Percentiles rank a stretch among this genome's conserved stretches.
phyloP scores from a whole-genome alignment of 1,140 invertebrate genomes.

The Pararge aegeria region DNA sequence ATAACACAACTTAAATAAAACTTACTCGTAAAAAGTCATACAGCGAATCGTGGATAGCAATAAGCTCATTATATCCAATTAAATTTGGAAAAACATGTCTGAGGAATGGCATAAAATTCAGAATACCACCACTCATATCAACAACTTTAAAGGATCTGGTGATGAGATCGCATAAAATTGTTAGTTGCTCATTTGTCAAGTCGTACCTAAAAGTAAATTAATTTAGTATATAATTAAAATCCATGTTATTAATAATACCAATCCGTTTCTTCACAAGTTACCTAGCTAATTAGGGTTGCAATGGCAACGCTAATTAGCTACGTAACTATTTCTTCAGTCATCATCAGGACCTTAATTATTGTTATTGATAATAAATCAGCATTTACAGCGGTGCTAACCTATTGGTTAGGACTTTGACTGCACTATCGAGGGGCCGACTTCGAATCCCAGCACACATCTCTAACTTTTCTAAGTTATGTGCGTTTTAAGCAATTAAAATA shows the following conservation, averaged over 20 bases:
- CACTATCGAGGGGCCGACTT: too few species aligned
- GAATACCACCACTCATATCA: slow-evolving; percentile 84
- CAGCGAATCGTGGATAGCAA: slow-evolving; percentile 59
- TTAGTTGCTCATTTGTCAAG: slow-evolving; percentile 78
- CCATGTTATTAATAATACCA: background rate
- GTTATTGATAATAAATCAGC: too few species aligned
- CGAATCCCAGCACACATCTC: too few species aligned
- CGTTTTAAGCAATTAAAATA: too few species aligned
- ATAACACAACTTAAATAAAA: background rate
- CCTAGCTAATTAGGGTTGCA: too few species aligned
- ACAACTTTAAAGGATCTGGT: slow-evolving; percentile 81
- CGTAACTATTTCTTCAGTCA: too few species aligned
- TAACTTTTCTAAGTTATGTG: too few species aligned
- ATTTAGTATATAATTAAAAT: background rate
- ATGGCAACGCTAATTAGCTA: too few species aligned
- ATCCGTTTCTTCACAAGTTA: too few species aligned
- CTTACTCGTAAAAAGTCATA: slow-evolving; percentile 71
- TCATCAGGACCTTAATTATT: too few species aligned
- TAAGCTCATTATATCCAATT: slow-evolving; percentile 81
- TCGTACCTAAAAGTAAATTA: slow-evolving; percentile 70
- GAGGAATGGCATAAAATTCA: slow-evolving; percentile 84
- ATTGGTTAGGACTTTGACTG: too few species aligned
- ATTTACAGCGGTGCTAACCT: too few species aligned
- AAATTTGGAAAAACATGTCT: slow-evolving; percentile 81
- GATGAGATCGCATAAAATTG: slow-evolving; percentile 78